Evolutionary conservation across 2,888 invertebrate genomes (phyloP).

Genomic region (Nomada ruficornis): DNA sequence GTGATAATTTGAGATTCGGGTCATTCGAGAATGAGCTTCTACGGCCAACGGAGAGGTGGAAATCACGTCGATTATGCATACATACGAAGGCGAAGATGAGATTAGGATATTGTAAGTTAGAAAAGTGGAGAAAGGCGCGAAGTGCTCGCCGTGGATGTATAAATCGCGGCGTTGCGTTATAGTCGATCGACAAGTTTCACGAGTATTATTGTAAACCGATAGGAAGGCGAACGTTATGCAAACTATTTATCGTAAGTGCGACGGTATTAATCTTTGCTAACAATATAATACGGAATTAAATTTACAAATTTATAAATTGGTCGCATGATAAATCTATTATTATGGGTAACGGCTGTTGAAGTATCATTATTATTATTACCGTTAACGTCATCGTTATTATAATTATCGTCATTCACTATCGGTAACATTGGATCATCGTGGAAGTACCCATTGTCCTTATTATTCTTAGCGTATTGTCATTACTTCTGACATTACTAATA

Average conservation of each 20-base stretch:
- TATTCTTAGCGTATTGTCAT: slow-evolving; percentile 52
- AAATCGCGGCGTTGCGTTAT: slow-evolving; percentile 14
- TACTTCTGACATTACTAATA: slow-evolving; percentile 35
- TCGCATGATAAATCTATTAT: slow-evolving; percentile 49
- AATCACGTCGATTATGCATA: slow-evolving; percentile 9
- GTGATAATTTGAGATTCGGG: slow-evolving; percentile 11
- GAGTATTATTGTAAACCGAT: slow-evolving; percentile 23
- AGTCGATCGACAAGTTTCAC: slow-evolving; percentile 17
- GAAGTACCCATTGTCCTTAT: slow-evolving; percentile 39
- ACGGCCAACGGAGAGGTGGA: neutral
- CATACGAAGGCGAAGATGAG: neutral
- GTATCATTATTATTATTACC: slow-evolving; percentile 49
- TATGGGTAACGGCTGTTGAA: slow-evolving; percentile 48
- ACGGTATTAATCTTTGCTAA: slow-evolving; percentile 80
- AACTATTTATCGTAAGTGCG: slow-evolving; percentile 78
- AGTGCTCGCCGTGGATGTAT: neutral
- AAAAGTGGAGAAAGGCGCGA: neutral
- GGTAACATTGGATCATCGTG: neutral
- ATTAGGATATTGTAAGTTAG: slow-evolving; percentile 12
- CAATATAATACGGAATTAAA: slow-evolving; percentile 59
- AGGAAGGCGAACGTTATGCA: slow-evolving; percentile 48
- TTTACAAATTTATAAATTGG: slow-evolving; percentile 63
- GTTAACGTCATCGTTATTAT: slow-evolving; percentile 15
- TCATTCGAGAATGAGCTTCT: neutral
- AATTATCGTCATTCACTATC: slow-evolving; percentile 31